These are phyloP conservation scores for Donacobius atricapilla DNA, from an alignment of 2,113 vertebrate genomes.

Conservation along the genomic window DNA sequence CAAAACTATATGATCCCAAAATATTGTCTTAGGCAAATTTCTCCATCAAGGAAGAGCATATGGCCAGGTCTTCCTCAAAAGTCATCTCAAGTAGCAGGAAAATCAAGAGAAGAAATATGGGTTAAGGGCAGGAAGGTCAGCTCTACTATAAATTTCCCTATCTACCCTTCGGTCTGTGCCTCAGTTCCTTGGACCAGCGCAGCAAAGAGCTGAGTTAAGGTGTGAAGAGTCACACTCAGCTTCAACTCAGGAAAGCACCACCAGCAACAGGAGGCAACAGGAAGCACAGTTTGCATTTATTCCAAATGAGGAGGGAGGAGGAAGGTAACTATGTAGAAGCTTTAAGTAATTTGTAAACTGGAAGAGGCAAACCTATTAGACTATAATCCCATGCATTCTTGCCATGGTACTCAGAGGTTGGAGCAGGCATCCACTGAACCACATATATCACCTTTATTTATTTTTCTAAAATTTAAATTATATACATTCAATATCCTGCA, in stretches of 20 bases:
- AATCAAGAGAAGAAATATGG: background rate
- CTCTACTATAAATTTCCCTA: background rate
- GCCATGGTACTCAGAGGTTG: fast-evolving
- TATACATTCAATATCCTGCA: background rate
- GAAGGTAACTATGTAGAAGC: background rate
- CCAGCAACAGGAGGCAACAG: background rate
- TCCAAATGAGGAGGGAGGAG: background rate
- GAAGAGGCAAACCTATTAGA: background rate
- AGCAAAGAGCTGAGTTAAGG: background rate
- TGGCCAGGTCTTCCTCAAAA: background rate
- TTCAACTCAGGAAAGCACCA: background rate
- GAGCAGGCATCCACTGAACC: background rate
- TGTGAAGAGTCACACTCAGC: background rate
- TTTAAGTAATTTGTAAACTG: background rate
- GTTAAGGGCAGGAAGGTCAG: background rate
- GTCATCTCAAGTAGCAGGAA: background rate
- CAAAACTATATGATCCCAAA: background rate
- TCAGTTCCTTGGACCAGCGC: background rate
- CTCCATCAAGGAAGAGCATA: background rate
- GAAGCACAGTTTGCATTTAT: background rate
- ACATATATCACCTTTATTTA: background rate
- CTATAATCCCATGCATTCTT: background rate
- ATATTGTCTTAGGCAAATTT: background rate
- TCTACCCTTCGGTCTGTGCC: background rate
- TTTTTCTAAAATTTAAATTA: background rate